Percentiles rank a stretch among this genome's conserved stretches.
These are phyloP conservation scores for Pristiophorus japonicus DNA, from an alignment of 2,113 vertebrate species.

Conservation along the genomic window DNA sequence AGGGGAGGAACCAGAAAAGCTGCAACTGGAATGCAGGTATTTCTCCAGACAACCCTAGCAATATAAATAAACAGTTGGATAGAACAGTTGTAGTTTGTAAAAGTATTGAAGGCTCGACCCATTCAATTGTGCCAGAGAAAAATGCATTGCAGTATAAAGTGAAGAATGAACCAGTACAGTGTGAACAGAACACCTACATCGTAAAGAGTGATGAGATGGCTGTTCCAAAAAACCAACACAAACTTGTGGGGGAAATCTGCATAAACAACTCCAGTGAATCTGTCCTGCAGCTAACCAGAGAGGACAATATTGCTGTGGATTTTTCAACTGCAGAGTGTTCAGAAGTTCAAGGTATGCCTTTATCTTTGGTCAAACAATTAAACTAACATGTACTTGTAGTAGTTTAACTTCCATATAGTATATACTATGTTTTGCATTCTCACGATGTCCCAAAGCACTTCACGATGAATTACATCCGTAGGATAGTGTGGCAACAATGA, in stretches of 20 bases:
- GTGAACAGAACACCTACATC: neutral
- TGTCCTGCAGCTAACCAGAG: neutral
- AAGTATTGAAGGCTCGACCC: neutral
- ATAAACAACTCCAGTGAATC: neutral
- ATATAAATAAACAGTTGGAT: neutral
- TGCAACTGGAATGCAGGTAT: neutral
- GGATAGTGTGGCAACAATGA: neutral
- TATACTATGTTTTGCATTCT: neutral
- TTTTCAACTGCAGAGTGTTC: neutral
- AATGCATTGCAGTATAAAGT: neutral
- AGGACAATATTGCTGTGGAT: neutral
- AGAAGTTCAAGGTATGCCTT: neutral
- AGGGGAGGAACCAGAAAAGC: neutral
- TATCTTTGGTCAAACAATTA: constrained; percentile 10
- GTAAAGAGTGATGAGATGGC: neutral
- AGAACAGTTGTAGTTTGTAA: neutral
- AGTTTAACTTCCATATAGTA: too few relatives aligned
- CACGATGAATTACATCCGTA: neutral
- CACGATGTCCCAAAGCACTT: neutral
- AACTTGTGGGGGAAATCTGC: neutral
- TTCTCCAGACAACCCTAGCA: neutral
- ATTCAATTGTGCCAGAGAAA: neutral
- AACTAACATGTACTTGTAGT: neutral
- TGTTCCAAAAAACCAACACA: neutral
- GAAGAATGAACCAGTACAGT: neutral